These are phyloP conservation scores for Paguma larvata DNA, from an alignment of 2,797 vertebrate genomes.

Conservation along the genomic window DNA sequence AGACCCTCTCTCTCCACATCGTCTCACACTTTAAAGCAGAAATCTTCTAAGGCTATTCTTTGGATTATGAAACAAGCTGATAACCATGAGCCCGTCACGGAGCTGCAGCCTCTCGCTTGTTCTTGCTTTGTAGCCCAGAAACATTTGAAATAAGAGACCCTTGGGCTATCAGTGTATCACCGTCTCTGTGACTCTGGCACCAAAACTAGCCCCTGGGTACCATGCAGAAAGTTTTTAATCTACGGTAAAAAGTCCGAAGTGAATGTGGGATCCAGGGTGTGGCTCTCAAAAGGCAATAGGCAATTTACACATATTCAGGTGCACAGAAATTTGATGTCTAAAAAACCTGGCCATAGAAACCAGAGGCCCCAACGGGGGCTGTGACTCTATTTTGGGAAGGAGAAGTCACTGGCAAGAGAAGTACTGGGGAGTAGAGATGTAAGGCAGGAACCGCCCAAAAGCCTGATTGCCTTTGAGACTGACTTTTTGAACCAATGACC, in stretches of 20 bases:
- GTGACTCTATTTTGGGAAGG: neutral
- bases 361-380: neutral
- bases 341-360: neutral
- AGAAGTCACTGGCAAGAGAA: constrained; percentile 14
- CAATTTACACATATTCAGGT: neutral
- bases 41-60: constrained; percentile 7
- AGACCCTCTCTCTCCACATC: neutral
- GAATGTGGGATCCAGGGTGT: constrained; percentile 8
- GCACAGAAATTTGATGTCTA: neutral
- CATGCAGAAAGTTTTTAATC: constrained; percentile 9
- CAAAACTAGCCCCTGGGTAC: neutral
- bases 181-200: neutral
- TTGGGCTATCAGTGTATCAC: neutral
- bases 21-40: neutral
- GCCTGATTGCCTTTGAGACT: neutral
- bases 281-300: constrained; percentile 4
- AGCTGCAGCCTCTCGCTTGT: neutral
- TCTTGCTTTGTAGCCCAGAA: constrained; percentile 1
- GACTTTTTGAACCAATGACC: constrained; percentile 7
- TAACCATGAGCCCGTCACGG: neutral
- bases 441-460: neutral
- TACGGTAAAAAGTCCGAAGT: neutral
- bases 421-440: neutral
- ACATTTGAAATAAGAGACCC: constrained; percentile 17
- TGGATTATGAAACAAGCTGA: neutral